phyloP scores from a whole-genome alignment of 2,888 invertebrate genomes.

The Phyllotreta striolata region DNA sequence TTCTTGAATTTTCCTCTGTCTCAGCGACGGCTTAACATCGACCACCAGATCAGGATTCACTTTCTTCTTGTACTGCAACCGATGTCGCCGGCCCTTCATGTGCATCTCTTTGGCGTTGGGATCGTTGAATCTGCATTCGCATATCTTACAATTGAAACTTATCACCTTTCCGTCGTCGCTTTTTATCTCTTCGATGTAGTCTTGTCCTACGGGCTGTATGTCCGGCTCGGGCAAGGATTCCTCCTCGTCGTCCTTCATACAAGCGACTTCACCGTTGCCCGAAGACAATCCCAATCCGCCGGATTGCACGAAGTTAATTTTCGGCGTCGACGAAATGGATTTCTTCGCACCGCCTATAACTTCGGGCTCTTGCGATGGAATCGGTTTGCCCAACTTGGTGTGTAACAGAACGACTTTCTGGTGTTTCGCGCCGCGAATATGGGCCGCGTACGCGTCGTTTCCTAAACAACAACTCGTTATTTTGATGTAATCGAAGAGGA shows the following conservation, averaged over 20 bases:
- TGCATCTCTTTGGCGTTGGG: constrained; percentile 99
- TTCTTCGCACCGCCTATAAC: constrained; percentile 71
- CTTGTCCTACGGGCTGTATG: constrained; percentile 92
- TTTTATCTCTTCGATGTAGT: constrained; percentile 97
- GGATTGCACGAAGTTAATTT: constrained; percentile 85
- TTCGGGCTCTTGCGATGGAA: constrained; percentile 94
- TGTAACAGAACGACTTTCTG: constrained; percentile 97
- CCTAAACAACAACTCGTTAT: constrained; percentile 65
- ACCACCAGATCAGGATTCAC: constrained; percentile 94
- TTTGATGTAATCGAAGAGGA: not conserved
- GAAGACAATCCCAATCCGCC: constrained; percentile 72
- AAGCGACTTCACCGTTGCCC: constrained; percentile 56
- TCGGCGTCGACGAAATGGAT: constrained; percentile 72
- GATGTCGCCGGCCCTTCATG: constrained; percentile 96
- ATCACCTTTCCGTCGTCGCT: constrained; percentile 90
- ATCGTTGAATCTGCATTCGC: constrained; percentile 99
- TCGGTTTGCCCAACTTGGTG: constrained; percentile 96
- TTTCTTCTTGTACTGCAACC: constrained; percentile 96
- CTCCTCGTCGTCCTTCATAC: constrained; percentile 63
- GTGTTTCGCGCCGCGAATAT: constrained; percentile 97
- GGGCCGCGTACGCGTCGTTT: constrained; percentile 97
- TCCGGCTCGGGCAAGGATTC: constrained; percentile 72
- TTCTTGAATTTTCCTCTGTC: constrained; percentile 84
- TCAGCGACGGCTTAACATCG: constrained; percentile 92
- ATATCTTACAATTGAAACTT: constrained; percentile 96